Base-by-base conservation (phyloP, 2,113 vertebrate species). In the Dinomys branickii region DNA sequence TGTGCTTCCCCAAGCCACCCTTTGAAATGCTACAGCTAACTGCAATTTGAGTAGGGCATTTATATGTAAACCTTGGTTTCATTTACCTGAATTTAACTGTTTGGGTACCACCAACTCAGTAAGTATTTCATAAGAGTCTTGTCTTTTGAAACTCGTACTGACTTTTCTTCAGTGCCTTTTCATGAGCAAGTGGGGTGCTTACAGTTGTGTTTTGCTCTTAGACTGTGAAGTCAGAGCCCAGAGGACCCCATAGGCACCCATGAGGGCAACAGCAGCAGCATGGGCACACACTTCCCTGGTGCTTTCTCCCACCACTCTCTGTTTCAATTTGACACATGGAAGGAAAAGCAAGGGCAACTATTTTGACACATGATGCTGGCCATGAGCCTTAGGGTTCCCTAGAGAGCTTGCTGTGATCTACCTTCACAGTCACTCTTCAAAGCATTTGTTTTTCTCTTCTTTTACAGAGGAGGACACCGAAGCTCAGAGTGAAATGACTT, bases 111-210 rank as follows among this genome's bases (percentile, higher is more conserved):
- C 61, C 12, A 69, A 82, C 35, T 96, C 63, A 81, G 47, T 73
- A 63, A 52, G 26, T 44, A 2, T 91, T 90, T 83, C 78, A 63
- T 80, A 4, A 38, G 85, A 67, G 12, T 20, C 22, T 81, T 54
- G 8, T 24, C n/a, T 54, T 41, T 85, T 41, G n/a, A n/a, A 56
- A 71, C 78, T 86, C 85, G n/a, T 28, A 58, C 17, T 81, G 59
- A 90, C 13, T 80, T 94, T 94, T 96, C 71, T 94, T 38, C 54
- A 83, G 26, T 88, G 30, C 90, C n/a, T 59, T 90, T 71, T 90
- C 71, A 90, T 91, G 54, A 82, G 33, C 77, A 91, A 85, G 22
- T 78, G 12, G 9, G 85, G 3, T 88, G 71, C 35, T 47, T 95
- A 61, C 4, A 56, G 41, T 81, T 83, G n/a, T 41, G 24, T 80